Evolutionary conservation across 1,140 invertebrate genomes (phyloP), one percentile per base, ranked within the genome.

Genomic region (Kradibia gibbosae): DNA sequence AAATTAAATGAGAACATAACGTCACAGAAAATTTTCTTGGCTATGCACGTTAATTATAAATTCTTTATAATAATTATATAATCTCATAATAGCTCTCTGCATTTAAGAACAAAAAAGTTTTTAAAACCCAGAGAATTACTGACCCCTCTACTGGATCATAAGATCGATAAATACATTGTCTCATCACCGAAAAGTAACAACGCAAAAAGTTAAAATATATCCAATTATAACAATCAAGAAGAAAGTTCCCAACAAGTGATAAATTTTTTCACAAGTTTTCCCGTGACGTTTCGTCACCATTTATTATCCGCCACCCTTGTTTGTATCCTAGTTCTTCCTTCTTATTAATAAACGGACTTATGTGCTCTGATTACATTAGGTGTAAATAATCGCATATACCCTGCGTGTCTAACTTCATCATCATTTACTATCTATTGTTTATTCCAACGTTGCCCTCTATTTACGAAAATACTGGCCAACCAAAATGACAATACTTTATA

Each of bases 131-230:
- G n/a, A n/a, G n/a, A n/a, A n/a, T n/a, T n/a, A n/a, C n/a, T n/a
- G n/a, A n/a, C n/a, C n/a, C n/a, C n/a, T n/a, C n/a, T n/a, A n/a
- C n/a, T n/a, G n/a, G n/a, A n/a, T n/a, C n/a, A n/a, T n/a, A n/a
- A n/a, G n/a, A n/a, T n/a, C n/a, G n/a, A n/a, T n/a, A n/a, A n/a
- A n/a, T 25, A 48, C 45, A 72, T 55, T 39, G 48, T 34, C 55
- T 25, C 36, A 31, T 57, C 45, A n/a, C 50, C 57, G 34, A 67
- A 67, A 67, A 78, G 25, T 22, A 60, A 22, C 65, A 57, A 2
- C 42, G 2, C 10, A 55, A 65, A 45, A 80, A 50, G 39, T 57
- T 72, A 53, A 80, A 80, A 80, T 20, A 80, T 72, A 45, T 72
- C 36, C 36, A 45, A 34, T 31, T 13, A 25, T 42, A 31, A 71